phyloP scores from a whole-genome alignment of 2,113 vertebrate genomes.

The Neotoma lepida region DNA sequence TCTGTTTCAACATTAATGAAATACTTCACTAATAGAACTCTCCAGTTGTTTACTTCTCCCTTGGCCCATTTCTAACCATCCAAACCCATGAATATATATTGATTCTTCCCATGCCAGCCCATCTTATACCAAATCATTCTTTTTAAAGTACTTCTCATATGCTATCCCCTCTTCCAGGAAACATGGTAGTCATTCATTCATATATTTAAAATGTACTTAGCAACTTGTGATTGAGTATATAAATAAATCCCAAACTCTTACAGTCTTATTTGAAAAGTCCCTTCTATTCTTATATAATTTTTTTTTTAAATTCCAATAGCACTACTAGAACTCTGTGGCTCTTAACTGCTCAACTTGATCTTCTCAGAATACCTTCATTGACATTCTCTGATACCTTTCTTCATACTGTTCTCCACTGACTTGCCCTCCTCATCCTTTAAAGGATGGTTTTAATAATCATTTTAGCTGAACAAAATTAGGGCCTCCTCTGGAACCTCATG shows the following conservation, averaged over 20 bases:
- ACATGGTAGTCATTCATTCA: not conserved
- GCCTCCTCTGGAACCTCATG: not conserved
- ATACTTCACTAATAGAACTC: not conserved
- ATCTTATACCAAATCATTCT: not conserved
- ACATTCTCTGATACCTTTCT: not conserved
- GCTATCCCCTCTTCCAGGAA: not conserved
- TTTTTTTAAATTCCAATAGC: not conserved
- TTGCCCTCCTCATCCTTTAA: not conserved
- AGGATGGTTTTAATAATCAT: not conserved
- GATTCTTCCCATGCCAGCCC: not conserved
- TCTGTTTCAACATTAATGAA: slow-evolving; percentile 1
- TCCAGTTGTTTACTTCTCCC: slow-evolving; percentile 2
- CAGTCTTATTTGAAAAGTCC: not conserved
- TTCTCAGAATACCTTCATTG: not conserved
- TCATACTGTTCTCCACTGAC: not conserved
- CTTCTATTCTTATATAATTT: slow-evolving; percentile 14
- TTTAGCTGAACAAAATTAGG: slow-evolving; percentile 2
- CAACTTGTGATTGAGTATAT: not conserved
- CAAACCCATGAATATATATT: not conserved
- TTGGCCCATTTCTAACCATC: not conserved
- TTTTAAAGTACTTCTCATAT: not conserved
- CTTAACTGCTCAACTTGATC: not conserved
- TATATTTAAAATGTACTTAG: slow-evolving; percentile 7
- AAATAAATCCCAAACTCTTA: slow-evolving; percentile 25
- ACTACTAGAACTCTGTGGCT: not conserved